Percentiles rank a stretch among this genome's conserved stretches.
These are phyloP conservation scores for Euphydryas editha DNA, from an alignment of 2,888 invertebrate species.

Conservation along the genomic window DNA sequence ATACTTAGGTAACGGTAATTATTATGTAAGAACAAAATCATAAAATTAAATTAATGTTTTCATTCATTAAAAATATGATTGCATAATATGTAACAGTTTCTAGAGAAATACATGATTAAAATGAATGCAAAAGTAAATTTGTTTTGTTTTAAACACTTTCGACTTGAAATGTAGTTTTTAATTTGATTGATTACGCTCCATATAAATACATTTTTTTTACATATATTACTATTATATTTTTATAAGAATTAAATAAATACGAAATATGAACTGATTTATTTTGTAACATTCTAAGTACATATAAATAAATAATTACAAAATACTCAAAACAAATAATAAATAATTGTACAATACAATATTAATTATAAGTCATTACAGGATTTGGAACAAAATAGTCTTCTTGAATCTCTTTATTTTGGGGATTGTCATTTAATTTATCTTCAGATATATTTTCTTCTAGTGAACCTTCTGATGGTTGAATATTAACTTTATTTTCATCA, in stretches of 20 bases:
- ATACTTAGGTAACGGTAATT: too few species aligned
- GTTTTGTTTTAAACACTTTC: too few species aligned
- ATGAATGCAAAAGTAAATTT: too few species aligned
- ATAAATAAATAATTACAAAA: conserved; percentile 9
- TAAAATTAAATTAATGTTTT: too few species aligned
- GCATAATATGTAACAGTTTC: too few species aligned
- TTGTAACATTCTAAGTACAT: not conserved
- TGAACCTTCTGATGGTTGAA: not conserved
- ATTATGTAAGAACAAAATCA: too few species aligned
- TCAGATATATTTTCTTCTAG: conserved; percentile 15
- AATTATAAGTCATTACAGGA: not conserved
- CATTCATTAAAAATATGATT: too few species aligned
- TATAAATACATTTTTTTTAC: not conserved
- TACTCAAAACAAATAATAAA: conserved; percentile 14
- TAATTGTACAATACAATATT: not conserved
- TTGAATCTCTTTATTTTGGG: not conserved
- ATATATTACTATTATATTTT: not conserved
- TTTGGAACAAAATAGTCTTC: not conserved
- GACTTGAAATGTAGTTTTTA: not conserved
- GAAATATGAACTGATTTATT: conserved; percentile 10
- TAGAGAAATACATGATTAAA: too few species aligned
- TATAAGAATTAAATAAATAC: conserved; percentile 3
- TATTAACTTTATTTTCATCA: not conserved
- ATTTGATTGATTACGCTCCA: not conserved
- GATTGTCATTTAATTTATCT: not conserved